A percentile compares a stretch with the other conserved stretches of the same genome.
phyloP scores from a whole-genome alignment of 2,113 vertebrate species.

The Echinops telfairi region DNA sequence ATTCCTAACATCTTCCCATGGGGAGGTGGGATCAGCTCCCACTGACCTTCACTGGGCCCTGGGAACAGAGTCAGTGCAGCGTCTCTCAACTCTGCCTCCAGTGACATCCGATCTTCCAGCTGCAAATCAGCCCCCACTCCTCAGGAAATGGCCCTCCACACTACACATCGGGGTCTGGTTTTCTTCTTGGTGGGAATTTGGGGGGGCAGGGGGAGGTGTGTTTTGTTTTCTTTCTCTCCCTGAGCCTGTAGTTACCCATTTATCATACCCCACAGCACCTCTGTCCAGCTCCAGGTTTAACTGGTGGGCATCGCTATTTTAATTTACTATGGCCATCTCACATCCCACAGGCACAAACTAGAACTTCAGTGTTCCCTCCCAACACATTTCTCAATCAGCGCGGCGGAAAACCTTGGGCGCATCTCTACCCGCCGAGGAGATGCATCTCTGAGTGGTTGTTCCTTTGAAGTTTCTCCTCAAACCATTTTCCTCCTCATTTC shows the following conservation, averaged over 20 bases:
- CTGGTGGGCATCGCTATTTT: neutral
- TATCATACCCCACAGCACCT: too few relatives aligned
- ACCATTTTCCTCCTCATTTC: neutral
- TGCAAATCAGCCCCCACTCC: neutral
- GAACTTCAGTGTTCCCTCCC: neutral
- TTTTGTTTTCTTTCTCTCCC: neutral
- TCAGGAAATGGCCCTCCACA: too few relatives aligned
- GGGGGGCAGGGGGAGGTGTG: neutral
- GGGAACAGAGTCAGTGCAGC: neutral
- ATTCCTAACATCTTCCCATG: neutral
- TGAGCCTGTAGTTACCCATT: neutral
- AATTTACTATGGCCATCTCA: neutral
- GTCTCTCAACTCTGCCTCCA: neutral
- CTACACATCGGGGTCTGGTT: neutral
- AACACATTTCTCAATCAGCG: neutral
- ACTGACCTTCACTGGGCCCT: neutral
- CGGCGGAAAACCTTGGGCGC: neutral
- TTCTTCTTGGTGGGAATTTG: neutral
- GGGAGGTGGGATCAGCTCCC: neutral
- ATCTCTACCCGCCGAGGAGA: neutral
- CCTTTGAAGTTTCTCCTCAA: constrained; percentile 40
- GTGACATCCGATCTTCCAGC: neutral
- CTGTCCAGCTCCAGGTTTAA: neutral
- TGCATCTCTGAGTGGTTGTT: neutral
- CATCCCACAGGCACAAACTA: neutral